Evolutionary conservation across 2,797 vertebrate genomes (phyloP).

Genomic region (Bradypodion pumilum): DNA sequence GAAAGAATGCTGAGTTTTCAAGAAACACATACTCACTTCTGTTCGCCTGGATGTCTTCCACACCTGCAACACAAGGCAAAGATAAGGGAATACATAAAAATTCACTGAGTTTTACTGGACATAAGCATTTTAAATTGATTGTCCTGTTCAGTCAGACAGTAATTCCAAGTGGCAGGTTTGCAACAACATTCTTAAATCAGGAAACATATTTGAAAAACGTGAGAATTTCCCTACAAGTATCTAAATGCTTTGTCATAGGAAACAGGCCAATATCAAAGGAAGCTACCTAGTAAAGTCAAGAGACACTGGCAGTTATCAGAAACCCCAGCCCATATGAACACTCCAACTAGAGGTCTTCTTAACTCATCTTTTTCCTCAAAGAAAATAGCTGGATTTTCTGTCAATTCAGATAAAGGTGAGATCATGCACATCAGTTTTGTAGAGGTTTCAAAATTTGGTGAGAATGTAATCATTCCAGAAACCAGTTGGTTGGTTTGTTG

Average conservation of each 20-base stretch:
- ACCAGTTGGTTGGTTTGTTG: background rate
- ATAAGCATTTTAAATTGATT: background rate
- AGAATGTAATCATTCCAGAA: background rate
- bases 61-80: conserved; percentile 44
- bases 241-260: background rate
- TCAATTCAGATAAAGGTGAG: background rate
- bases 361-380: background rate
- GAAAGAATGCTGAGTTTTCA: background rate
- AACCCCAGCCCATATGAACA: background rate
- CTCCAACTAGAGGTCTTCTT: background rate
- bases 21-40: conserved; percentile 44
- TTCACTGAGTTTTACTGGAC: background rate
- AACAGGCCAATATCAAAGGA: background rate
- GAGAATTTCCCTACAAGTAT: background rate
- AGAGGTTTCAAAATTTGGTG: background rate
- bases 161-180: too few relatives aligned
- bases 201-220: background rate
- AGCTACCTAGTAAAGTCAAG: background rate
- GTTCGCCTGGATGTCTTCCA: background rate
- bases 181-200: background rate
- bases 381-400: background rate
- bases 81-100: background rate
- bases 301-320: background rate
- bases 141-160: background rate
- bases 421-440: background rate